Percentiles rank a stretch among this genome's conserved stretches.
Conservation (phyloP, 1,140 invertebrate species). For the Drosophila tsacasi region DNA sequence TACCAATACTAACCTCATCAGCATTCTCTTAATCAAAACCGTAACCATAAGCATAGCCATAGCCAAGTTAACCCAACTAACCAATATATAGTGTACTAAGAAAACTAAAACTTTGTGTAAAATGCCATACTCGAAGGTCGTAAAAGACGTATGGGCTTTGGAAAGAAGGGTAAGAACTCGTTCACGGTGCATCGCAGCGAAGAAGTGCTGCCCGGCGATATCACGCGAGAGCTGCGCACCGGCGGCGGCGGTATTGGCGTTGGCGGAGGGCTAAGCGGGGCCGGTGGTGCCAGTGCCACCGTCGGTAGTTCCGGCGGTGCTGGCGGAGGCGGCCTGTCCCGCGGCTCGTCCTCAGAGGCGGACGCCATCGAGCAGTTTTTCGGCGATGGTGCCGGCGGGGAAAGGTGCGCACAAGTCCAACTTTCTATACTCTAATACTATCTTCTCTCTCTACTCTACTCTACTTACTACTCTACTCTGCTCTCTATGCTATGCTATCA, state of each 20-base stretch:
- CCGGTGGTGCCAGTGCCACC: slow-evolving; percentile 47
- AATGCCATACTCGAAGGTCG: slow-evolving; percentile 89
- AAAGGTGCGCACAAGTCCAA: slow-evolving; percentile 88
- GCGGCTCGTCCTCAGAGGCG: slow-evolving; percentile 95
- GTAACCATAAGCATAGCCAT: slow-evolving; percentile 22
- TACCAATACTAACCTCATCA: slow-evolving; percentile 24
- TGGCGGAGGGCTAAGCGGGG: slow-evolving; percentile 29
- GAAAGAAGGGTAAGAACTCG: slow-evolving; percentile 96
- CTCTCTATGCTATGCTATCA: slow-evolving; percentile 59
- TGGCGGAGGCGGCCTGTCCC: slow-evolving; percentile 88
- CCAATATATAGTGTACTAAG: slow-evolving; percentile 35
- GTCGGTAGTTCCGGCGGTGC: slow-evolving; percentile 46
- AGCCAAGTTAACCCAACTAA: slow-evolving; percentile 36
- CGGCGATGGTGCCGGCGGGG: slow-evolving; percentile 88
- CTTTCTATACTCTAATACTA: slow-evolving; percentile 53
- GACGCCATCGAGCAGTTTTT: slow-evolving; percentile 94
- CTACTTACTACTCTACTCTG: slow-evolving; percentile 33
- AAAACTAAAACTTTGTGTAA: slow-evolving; percentile 56
- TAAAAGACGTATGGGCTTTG: slow-evolving; percentile 97
- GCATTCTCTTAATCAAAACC: slow-evolving; percentile 1
- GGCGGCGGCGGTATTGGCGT: slow-evolving; percentile 50
- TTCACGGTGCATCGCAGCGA: slow-evolving; percentile 98
- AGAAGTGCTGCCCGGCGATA: slow-evolving; percentile 94
- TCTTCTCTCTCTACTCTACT: slow-evolving; percentile 54
- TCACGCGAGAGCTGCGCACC: slow-evolving; percentile 85